Conservation (phyloP, 2,113 vertebrate species). For the Dasypus novemcinctus region DNA sequence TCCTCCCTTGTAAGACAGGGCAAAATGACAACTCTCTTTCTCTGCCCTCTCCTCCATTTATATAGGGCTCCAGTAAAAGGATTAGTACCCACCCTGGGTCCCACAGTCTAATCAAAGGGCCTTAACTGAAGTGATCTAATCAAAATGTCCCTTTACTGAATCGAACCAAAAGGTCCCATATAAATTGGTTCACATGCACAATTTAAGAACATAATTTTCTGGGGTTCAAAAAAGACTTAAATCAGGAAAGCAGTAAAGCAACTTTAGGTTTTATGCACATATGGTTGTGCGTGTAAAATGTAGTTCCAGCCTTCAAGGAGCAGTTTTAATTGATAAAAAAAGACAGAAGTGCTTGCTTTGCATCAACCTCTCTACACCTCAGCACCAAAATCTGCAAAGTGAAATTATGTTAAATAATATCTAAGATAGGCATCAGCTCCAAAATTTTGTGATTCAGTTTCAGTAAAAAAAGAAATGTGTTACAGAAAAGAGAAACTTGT, state of each 20-base stretch:
- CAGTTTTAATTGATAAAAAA: background rate
- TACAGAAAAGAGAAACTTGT: background rate
- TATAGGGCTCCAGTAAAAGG: too few relatives aligned
- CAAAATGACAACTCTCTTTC: too few relatives aligned
- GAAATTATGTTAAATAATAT: background rate
- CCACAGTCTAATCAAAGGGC: too few relatives aligned
- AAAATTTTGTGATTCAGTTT: background rate
- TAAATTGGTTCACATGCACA: too few relatives aligned
- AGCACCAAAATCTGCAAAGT: background rate
- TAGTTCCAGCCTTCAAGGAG: background rate
- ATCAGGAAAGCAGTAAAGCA: background rate
- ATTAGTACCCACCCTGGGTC: too few relatives aligned
- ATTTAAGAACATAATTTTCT: too few relatives aligned
- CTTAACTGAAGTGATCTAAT: too few relatives aligned
- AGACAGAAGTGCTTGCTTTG: background rate
- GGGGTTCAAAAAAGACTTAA: too few relatives aligned
- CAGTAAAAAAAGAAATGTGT: background rate
- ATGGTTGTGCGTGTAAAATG: background rate
- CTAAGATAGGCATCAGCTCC: background rate
- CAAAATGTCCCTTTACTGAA: too few relatives aligned
- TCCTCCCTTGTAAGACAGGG: too few relatives aligned
- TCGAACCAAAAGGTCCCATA: too few relatives aligned
- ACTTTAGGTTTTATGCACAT: background rate
- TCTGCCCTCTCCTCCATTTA: too few relatives aligned
- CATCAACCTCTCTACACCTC: background rate